Evolutionary conservation across 2,113 vertebrate genomes (phyloP).

Genomic region (Odobenus rosmarus): DNA sequence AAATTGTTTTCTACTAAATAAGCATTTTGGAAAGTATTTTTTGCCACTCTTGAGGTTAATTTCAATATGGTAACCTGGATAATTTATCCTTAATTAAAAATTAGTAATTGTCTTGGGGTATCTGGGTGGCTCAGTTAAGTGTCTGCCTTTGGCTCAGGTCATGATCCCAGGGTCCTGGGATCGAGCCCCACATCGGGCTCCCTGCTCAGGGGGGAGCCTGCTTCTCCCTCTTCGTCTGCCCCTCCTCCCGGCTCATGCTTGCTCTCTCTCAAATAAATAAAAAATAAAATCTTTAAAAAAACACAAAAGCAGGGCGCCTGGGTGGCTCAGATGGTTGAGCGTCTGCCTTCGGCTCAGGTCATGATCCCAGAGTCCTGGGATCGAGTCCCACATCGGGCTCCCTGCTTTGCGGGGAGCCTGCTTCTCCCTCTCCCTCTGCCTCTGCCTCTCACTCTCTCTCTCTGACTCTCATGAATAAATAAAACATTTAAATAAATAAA

Average conservation of each 20-base stretch:
- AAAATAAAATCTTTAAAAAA: not conserved
- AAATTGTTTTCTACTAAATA: conserved; percentile 25
- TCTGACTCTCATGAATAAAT: no score
- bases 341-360: not conserved
- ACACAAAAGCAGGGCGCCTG: not conserved
- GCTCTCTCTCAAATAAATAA: not conserved
- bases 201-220: not conserved
- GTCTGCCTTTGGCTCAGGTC: not conserved
- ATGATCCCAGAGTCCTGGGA: not conserved
- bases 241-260: not conserved
- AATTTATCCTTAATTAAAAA: not conserved
- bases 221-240: not conserved
- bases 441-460: not conserved
- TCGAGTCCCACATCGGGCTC: not conserved
- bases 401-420: not conserved
- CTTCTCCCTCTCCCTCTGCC: not conserved
- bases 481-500: not conserved
- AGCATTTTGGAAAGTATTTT: conserved; percentile 18
- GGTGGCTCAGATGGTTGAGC: not conserved
- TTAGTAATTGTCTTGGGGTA: not conserved
- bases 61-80: conserved; percentile 5
- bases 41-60: conserved; percentile 1
- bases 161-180: not conserved
- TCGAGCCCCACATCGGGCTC: not conserved
- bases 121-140: not conserved